A percentile compares a stretch with the other conserved stretches of the same genome.
phyloP scores from a whole-genome alignment of 2,113 vertebrate species.

The Pimephales promelas region DNA sequence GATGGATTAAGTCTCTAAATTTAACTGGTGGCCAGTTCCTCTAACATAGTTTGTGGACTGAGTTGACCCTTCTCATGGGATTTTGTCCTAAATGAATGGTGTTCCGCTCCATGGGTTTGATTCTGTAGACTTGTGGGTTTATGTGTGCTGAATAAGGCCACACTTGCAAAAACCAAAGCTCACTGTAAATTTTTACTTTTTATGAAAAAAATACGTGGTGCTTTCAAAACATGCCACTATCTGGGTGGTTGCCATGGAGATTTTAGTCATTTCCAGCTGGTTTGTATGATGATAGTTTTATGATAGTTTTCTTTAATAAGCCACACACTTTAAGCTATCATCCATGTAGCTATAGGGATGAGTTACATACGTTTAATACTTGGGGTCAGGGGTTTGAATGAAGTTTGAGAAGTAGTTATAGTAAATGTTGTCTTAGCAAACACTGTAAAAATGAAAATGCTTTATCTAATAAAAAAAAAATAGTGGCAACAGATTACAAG shows the following conservation, averaged over 20 bases:
- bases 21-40: constrained; percentile 7
- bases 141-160: not conserved
- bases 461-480: too few relatives aligned
- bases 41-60: constrained; percentile 1
- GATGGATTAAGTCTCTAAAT: constrained; percentile 18
- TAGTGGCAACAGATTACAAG: too few relatives aligned
- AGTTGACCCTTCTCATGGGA: constrained; percentile 12
- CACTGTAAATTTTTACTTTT: not conserved
- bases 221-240: not conserved
- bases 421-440: not conserved
- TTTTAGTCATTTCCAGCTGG: not conserved
- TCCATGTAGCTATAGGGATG: not conserved
- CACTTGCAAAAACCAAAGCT: not conserved
- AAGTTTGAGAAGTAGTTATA: not conserved
- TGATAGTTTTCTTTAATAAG: too few relatives aligned
- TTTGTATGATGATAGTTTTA: not conserved
- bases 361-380: not conserved
- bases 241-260: not conserved
- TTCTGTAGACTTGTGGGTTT: not conserved
- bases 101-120: not conserved
- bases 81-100: not conserved
- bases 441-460: too few relatives aligned
- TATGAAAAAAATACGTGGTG: not conserved
- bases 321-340: too few relatives aligned
- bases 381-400: not conserved